Evolutionary conservation across 2,888 invertebrate species (phyloP), one percentile per base, ranked within the genome.

Genomic region (Drosophila eohydei): DNA sequence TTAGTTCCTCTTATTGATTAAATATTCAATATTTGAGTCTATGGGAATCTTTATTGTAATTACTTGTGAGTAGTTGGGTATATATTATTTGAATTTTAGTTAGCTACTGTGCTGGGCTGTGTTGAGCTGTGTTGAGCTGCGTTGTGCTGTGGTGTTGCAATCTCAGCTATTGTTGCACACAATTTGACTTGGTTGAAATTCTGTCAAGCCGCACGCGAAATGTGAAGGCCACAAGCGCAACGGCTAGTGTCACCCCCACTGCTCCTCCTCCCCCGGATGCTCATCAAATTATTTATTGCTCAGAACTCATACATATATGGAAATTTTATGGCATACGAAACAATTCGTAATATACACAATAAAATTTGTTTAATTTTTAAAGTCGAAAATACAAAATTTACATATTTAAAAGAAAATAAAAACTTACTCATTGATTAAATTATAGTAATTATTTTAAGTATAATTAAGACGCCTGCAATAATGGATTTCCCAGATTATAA

Each of bases 121-220:
- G 6, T 21, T 69, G 48, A 46, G 54, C 26, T 63, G 4, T 14
- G 14, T 4, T 41, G 43, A 69, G 43, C 55, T 48, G 6, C 7
- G 56, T 44, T 48, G 40, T 44, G 54, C 41, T 50, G 44, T 51
- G 28, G 58, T 64, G 71, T 64, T 54, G 78, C 61, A 78, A 71
- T 65, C 71, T 58, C 63, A 51, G 46, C 66, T 58, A 78, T 78
- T 78, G 78, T 78, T 78, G 78, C 66, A 71, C 56, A 77, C 71
- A 74, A 61, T 78, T 78, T 62, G 75, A 78, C 48, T 61, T 64
- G 61, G 58, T 64, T 78, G 77, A 71, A 71, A 78, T 59, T 78
- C 78, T 78, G 78, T 78, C 77, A 78, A 74, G 71, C 38, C 11
- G 71, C 78, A 77, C 74, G 78, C 77, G 77, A 77, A 77, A 77